phyloP scores from a whole-genome alignment of 2,888 invertebrate genomes.

The Carterocephalus palaemon region DNA sequence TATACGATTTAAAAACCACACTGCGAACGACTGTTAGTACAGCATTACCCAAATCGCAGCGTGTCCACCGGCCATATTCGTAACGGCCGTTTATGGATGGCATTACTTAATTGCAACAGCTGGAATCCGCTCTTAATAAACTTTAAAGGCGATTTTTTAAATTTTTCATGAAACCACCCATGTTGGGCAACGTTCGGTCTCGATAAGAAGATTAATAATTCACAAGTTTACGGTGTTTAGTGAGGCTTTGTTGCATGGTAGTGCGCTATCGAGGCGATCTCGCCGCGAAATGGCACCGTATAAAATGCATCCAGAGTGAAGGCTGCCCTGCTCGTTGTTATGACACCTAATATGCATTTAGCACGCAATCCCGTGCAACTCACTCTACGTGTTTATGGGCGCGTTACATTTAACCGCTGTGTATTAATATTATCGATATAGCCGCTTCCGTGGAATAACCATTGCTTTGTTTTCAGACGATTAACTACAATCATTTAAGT shows the following conservation, averaged over 20 bases:
- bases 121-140: slow-evolving; percentile 50
- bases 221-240: slow-evolving; percentile 77
- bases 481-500: slow-evolving; percentile 2
- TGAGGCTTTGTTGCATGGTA: slow-evolving; percentile 65
- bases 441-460: slow-evolving; percentile 32
- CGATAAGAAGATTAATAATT: slow-evolving; percentile 76
- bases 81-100: slow-evolving; percentile 15
- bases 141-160: slow-evolving; percentile 67
- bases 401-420: slow-evolving; percentile 42
- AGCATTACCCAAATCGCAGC: slow-evolving; percentile 8
- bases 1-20: too few species aligned
- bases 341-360: slow-evolving; percentile 72
- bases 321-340: slow-evolving; percentile 56
- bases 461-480: slow-evolving; percentile 12
- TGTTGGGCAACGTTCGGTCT: slow-evolving; percentile 48
- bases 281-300: slow-evolving; percentile 55
- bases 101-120: slow-evolving; percentile 34
- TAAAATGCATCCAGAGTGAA: slow-evolving; percentile 57
- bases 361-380: slow-evolving; percentile 61
- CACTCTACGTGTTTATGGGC: slow-evolving; percentile 51
- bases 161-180: slow-evolving; percentile 68
- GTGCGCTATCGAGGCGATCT: slow-evolving; percentile 62
- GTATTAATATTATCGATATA: slow-evolving; percentile 52
- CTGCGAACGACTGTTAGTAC: not conserved
- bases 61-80: slow-evolving; percentile 7